Evolutionary conservation across 2,113 vertebrate genomes (phyloP).

Genomic region (Verasper variegatus): DNA sequence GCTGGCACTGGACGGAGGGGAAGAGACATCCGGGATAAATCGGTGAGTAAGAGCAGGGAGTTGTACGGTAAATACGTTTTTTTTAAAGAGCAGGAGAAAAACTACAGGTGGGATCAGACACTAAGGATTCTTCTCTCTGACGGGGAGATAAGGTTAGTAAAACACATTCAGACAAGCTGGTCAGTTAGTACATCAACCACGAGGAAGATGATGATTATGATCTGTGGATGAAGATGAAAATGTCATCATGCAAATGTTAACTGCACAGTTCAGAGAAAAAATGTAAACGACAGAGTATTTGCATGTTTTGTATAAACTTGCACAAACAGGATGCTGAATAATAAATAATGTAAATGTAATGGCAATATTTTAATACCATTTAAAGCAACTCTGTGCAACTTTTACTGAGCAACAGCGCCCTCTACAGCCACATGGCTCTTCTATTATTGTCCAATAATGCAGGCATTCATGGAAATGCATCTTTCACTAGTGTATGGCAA

Average conservation of each 20-base stretch:
- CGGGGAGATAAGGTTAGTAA: neutral
- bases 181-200: neutral
- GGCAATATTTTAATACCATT: neutral
- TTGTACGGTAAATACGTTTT: neutral
- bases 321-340: neutral
- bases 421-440: no score
- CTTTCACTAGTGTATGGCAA: no score
- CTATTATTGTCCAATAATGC: no score
- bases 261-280: neutral
- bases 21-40: slow-evolving; percentile 54
- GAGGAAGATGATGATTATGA: slow-evolving; percentile 3
- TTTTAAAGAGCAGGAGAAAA: neutral
- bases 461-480: no score
- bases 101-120: neutral
- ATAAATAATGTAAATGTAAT: neutral
- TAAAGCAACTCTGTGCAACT: neutral
- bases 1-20: slow-evolving; percentile 68
- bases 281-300: no score
- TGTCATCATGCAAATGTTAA: neutral
- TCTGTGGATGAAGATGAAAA: slow-evolving; percentile 33
- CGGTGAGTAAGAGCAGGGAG: neutral
- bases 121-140: neutral
- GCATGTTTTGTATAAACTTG: neutral
- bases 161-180: neutral
- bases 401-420: no score